These are phyloP conservation scores for Chalcosyrphus nemorum DNA, from an alignment of 2,888 invertebrate genomes.

Conservation along the genomic window DNA sequence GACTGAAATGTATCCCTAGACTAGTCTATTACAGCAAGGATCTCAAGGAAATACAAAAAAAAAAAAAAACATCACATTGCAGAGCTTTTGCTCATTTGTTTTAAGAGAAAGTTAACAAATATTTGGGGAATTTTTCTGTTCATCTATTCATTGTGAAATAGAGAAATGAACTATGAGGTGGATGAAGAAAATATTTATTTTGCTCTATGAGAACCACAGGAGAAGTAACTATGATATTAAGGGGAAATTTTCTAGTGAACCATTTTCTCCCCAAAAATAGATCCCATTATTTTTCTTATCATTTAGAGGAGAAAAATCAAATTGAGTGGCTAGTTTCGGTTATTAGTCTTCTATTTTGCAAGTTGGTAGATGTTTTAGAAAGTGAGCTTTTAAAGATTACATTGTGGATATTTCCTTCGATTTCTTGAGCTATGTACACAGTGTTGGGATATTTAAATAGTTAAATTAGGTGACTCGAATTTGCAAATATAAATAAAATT, in stretches of 20 bases:
- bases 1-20: conserved; percentile 25
- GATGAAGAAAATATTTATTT: no score
- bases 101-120: background rate
- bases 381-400: no score
- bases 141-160: background rate
- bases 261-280: background rate
- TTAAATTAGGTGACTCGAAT: no score
- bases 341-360: no score
- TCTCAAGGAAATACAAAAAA: background rate
- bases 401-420: no score
- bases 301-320: background rate
- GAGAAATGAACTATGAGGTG: background rate
- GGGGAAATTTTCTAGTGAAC: background rate
- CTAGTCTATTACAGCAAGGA: conserved; percentile 8
- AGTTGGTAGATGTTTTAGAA: no score
- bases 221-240: no score
- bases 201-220: no score
- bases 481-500: no score
- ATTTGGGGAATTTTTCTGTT: background rate
- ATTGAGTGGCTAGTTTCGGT: no score
- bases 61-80: background rate
- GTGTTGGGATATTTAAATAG: no score
- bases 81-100: conserved; percentile 12
- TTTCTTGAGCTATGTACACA: no score
- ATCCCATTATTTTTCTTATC: background rate